Conservation (phyloP, 2,888 invertebrate species). For the Laothoe populi region DNA sequence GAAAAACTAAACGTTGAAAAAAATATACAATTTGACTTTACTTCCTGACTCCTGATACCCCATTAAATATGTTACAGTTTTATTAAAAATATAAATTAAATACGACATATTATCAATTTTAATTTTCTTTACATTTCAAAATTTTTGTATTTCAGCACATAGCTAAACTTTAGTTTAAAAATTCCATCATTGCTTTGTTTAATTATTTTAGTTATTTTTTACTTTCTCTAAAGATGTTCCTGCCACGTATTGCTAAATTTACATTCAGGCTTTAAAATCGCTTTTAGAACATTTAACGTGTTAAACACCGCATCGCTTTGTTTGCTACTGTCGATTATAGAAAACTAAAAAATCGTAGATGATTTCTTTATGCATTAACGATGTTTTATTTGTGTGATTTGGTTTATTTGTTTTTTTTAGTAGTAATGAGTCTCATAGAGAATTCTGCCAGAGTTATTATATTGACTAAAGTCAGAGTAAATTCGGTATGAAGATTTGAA, state of each 20-base stretch:
- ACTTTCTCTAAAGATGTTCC: constrained; percentile 52
- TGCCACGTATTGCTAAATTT: constrained; percentile 50
- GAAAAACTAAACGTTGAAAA: too few relatives aligned
- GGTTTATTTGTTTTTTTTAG: not conserved
- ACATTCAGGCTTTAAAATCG: constrained; percentile 47
- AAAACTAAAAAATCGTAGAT: constrained; percentile 18
- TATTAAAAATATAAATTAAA: not conserved
- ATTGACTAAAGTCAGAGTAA: not conserved
- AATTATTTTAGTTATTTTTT: not conserved
- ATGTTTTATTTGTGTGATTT: constrained; percentile 20
- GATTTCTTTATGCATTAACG: constrained; percentile 1
- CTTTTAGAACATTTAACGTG: constrained; percentile 52
- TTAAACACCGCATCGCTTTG: constrained; percentile 66
- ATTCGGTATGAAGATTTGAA: not conserved
- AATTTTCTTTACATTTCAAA: not conserved
- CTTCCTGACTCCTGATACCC: not conserved
- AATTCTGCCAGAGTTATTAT: not conserved
- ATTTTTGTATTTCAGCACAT: not conserved
- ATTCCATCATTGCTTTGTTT: not conserved
- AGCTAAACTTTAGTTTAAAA: not conserved
- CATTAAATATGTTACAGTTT: not conserved
- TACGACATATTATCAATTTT: not conserved
- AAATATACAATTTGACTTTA: too few relatives aligned
- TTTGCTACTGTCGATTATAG: constrained; percentile 45
- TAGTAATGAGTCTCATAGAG: too few relatives aligned